phyloP scores from a whole-genome alignment of 1,140 invertebrate species.

The Drosophila miranda region DNA sequence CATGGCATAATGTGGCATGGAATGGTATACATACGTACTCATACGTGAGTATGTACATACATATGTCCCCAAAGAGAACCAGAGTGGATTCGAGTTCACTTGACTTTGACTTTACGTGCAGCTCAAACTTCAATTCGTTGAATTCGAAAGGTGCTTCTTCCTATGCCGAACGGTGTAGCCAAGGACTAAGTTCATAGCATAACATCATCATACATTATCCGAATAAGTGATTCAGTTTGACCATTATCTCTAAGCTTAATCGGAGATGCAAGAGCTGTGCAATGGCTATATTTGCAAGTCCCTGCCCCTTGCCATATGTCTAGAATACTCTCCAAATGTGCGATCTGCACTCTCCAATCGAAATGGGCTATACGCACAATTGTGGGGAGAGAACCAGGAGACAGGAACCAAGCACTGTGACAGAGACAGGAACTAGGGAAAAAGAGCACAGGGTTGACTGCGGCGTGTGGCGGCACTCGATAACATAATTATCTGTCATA shows the following conservation, averaged over 20 bases:
- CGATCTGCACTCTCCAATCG: background rate
- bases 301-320: background rate
- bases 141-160: background rate
- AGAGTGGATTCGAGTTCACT: conserved; percentile 8
- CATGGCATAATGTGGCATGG: conserved; percentile 3
- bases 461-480: conserved; percentile 72
- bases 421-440: no score
- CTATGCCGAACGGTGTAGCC: no score
- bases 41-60: background rate
- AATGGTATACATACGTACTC: background rate
- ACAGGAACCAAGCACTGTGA: no score
- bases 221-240: no score
- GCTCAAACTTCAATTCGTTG: no score
- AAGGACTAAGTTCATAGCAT: no score
- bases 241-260: no score
- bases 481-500: conserved; percentile 80
- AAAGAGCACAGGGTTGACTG: conserved; percentile 7
- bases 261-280: no score
- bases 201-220: no score
- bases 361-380: conserved; percentile 4
- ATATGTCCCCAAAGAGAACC: conserved; percentile 14
- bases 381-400: no score
- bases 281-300: no score
- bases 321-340: background rate
- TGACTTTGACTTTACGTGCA: background rate